phyloP scores from a whole-genome alignment of 2,888 invertebrate genomes.

The Seira sanloemensis region DNA sequence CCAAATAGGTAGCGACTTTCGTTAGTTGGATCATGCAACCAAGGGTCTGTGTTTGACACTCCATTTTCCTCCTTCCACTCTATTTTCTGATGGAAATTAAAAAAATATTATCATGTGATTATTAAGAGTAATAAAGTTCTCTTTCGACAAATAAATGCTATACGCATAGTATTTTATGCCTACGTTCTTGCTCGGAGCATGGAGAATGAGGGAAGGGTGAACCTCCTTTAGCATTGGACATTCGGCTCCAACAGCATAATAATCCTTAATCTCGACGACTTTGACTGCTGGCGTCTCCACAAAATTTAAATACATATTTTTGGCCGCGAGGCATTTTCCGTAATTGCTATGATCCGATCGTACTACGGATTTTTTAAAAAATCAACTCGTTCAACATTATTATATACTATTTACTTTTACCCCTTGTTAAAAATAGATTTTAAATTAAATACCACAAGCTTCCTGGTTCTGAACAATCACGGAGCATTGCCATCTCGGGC shows the following conservation, averaged over 20 bases:
- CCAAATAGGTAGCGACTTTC: not conserved
- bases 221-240: constrained; percentile 19
- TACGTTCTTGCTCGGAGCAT: not conserved
- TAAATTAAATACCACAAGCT: not conserved
- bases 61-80: not conserved
- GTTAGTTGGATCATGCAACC: constrained; percentile 9
- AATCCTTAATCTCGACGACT: constrained; percentile 13
- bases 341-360: not conserved
- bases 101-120: not conserved
- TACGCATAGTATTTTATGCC: no score
- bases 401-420: no score
- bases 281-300: not conserved
- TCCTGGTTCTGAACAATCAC: not conserved
- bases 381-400: no score
- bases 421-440: no score
- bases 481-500: not conserved
- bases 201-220: not conserved
- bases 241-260: constrained; percentile 19
- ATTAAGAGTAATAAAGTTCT: not conserved
- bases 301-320: not conserved
- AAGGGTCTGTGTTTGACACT: not conserved
- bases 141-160: no score
- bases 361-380: no score
- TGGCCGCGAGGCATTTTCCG: not conserved
- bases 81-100: not conserved